phyloP scores from a whole-genome alignment of 1,140 invertebrate genomes.

The fruit fly (Drosophila melanogaster) region Release_6_plus_ISO1_MT NT_033779.5:10780001-10780500 shows the following conservation, averaged over 20 bases:
- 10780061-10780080: too few species aligned
- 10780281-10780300: slow-evolving; percentile 3
- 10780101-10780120: too few species aligned
- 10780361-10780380: slow-evolving; percentile 3
- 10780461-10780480: slow-evolving; percentile 17
- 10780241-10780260: slow-evolving; percentile 64
- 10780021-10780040: too few species aligned
- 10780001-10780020: too few species aligned
- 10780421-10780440: slow-evolving; percentile 54
- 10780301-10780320: slow-evolving; percentile 7
- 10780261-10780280: slow-evolving; percentile 18
- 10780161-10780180: neutral
- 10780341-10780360: slow-evolving; percentile 35
- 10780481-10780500: slow-evolving; percentile 65
- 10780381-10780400: slow-evolving; percentile 9
- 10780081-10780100: too few species aligned
- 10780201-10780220: slow-evolving; percentile 30
- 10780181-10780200: neutral
- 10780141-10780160: neutral
- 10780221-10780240: slow-evolving; percentile 54
- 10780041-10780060: too few species aligned
- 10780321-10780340: neutral
- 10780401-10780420: neutral
- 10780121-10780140: too few species aligned
- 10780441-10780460: slow-evolving; percentile 68